Conservation (phyloP, 2,113 vertebrate species). For the Ochotona princeps region DNA sequence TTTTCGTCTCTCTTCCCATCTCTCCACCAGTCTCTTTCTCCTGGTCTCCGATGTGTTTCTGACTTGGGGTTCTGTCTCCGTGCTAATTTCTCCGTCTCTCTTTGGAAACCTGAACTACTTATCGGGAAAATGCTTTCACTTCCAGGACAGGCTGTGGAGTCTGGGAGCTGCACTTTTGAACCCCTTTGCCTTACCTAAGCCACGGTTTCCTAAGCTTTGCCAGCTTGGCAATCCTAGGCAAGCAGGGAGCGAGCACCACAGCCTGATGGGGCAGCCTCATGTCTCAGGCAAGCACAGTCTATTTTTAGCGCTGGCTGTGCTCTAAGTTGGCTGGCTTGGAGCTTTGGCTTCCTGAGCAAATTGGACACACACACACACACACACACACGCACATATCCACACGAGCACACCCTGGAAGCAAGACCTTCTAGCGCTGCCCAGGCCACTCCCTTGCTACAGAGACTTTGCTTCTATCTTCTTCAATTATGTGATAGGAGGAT, state of each 20-base stretch:
- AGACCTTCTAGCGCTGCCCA: not conserved
- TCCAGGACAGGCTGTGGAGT: not conserved
- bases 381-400: not conserved
- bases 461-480: not conserved
- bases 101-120: not conserved
- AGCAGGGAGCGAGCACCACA: not conserved
- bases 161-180: slow-evolving; percentile 61
- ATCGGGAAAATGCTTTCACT: not conserved
- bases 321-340: slow-evolving; percentile 39
- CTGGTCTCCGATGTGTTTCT: not conserved
- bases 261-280: not conserved
- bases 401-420: not conserved
- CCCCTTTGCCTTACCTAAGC: slow-evolving; percentile 28
- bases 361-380: not conserved
- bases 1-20: not conserved
- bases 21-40: not conserved
- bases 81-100: not conserved
- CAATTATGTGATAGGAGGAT: not conserved
- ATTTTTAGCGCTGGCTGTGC: slow-evolving; percentile 66
- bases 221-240: not conserved
- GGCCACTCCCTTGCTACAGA: not conserved
- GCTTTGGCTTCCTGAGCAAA: slow-evolving; percentile 51
- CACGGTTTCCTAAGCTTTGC: slow-evolving; percentile 32
- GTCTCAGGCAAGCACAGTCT: slow-evolving; percentile 2
- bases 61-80: not conserved